phyloP scores from a whole-genome alignment of 1,140 invertebrate species.

The Drosophila insularis region DNA sequence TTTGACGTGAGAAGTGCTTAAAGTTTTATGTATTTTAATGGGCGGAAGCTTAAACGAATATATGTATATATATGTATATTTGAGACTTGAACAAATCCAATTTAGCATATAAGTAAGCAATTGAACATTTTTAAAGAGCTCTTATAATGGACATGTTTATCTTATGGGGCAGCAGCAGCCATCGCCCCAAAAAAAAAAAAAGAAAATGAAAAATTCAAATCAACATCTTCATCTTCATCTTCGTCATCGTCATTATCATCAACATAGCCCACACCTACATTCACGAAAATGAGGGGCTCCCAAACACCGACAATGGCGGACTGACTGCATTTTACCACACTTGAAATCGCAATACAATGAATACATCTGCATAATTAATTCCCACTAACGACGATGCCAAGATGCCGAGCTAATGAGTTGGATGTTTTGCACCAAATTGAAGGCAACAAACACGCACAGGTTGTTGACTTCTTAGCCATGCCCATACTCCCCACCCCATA shows the following conservation, averaged over 20 bases:
- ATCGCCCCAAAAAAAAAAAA: conserved; percentile 15
- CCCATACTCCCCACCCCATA: background rate
- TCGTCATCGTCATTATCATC: conserved; percentile 48
- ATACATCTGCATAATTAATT: conserved; percentile 81
- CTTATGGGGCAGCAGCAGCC: conserved; percentile 33
- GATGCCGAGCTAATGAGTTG: conserved; percentile 71
- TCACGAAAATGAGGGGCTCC: conserved; percentile 21
- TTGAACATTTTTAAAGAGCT: conserved; percentile 28
- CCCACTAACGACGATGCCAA: conserved; percentile 61
- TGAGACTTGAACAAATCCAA: conserved; percentile 50
- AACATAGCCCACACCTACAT: conserved; percentile 54
- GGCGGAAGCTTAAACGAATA: conserved; percentile 57
- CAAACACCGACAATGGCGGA: conserved; percentile 34
- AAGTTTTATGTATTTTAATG: conserved; percentile 17
- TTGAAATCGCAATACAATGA: conserved; percentile 80
- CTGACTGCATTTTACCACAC: conserved; percentile 77
- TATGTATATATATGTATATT: background rate
- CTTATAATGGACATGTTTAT: conserved; percentile 35
- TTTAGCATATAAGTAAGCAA: conserved; percentile 13
- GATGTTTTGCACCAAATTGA: conserved; percentile 72
- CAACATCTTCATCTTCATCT: conserved; percentile 21
- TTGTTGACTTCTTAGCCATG: conserved; percentile 67
- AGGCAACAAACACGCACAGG: conserved; percentile 71
- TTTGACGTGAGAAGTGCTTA: conserved; percentile 66
- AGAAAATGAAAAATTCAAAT: background rate